Evolutionary conservation across 2,113 vertebrate genomes (phyloP), one percentile per base, ranked within the genome.

Genomic region (Ochotona princeps): DNA sequence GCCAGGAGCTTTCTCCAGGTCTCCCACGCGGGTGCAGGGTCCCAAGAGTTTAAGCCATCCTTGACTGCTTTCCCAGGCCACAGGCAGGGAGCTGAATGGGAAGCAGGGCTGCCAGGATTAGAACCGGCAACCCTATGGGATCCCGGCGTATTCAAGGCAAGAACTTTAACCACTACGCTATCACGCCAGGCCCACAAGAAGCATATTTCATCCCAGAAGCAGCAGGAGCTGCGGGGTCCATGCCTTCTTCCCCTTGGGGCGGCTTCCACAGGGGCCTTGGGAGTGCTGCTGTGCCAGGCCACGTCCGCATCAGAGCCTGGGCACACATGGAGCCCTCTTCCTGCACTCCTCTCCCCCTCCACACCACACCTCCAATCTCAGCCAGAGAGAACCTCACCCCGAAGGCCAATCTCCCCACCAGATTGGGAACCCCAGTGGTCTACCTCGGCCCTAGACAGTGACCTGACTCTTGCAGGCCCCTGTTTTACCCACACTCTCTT

Each of bases 351-450:
- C 10, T 18, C 35, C 60, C 14, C 57, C 47, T 38, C 75, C 26
- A n/a, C 66, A 7, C 28, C 44, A 3, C 9, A 65, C 13, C 57
- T 26, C 54, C 28, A 21, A 13, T 15, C 26, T 61, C 38, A 88
- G 57, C 73, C 23, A 26, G n/a, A 54, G 57, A 61, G 32, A 44
- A 44, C 38, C 38, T 6, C 5, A 18, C 10, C n/a, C 67, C 49
- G 0, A 8, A 18, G 20, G 0, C 6, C n/a, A 7, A 10, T 63
- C 23, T 25, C n/a, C 8, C 44, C n/a, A 3, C 23, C 65, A n/a
- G n/a, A 20, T 38, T 11, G 8, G 0, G 32, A 65, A 2, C 7
- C 67, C 38, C 30, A 18, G 69, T 35, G 47, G 30, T 72, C 32
- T 63, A 15, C 28, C 44, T 83, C 57, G 38, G 70, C 72, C 30